Conservation (phyloP, 2,888 invertebrate genomes). For the Cepaea hortensis region DNA sequence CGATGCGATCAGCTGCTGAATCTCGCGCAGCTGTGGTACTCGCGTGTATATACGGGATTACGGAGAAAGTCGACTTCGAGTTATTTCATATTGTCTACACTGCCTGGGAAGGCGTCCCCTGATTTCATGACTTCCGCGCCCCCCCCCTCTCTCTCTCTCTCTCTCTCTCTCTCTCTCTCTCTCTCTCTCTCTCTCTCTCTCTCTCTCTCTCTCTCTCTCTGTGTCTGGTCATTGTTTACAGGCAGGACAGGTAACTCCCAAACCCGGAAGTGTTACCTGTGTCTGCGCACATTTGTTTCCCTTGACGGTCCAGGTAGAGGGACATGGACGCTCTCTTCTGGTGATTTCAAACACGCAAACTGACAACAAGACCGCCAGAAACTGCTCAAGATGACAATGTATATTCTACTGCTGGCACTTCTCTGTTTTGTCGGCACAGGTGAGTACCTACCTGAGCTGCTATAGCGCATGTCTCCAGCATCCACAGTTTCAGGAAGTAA, state of each 20-base stretch:
- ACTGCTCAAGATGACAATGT: not conserved
- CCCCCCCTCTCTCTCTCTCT: no score
- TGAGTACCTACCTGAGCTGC: not conserved
- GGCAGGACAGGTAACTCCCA: not conserved
- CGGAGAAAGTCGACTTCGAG: no score
- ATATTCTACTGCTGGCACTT: not conserved
- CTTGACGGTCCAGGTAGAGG: not conserved
- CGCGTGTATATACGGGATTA: no score
- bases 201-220: not conserved
- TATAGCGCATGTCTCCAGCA: not conserved
- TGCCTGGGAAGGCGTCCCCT: no score
- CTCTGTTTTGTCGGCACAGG: not conserved
- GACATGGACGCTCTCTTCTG: not conserved
- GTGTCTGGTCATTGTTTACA: not conserved
- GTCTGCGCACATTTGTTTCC: not conserved
- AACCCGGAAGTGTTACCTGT: constrained; percentile 24
- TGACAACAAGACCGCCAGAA: not conserved
- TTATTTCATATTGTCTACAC: no score
- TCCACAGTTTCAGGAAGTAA: constrained; percentile 38
- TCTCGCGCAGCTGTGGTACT: no score
- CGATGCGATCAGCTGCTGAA: no score
- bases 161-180: no score
- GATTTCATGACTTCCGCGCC: no score
- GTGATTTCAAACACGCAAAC: not conserved
- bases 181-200: no score